A percentile compares a stretch with the other conserved stretches of the same genome.
These are phyloP conservation scores for Patiria miniata DNA, from an alignment of 35 echinoderm and acorn worm species.

Conservation along the genomic window DNA sequence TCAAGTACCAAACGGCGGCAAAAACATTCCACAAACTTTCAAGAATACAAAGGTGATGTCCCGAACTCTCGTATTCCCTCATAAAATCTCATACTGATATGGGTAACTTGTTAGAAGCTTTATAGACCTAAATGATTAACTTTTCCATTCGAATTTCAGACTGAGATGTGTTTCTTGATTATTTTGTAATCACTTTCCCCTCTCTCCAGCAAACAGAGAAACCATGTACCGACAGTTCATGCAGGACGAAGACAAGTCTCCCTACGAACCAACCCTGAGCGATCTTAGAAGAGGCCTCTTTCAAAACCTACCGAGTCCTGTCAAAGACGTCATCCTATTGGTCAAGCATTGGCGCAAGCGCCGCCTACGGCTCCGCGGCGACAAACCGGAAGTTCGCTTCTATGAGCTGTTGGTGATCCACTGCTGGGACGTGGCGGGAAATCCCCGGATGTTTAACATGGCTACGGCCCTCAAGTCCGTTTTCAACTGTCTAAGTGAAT, in stretches of 20 bases:
- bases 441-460: neutral
- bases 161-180: too few relatives aligned
- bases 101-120: too few relatives aligned
- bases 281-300: neutral
- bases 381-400: neutral
- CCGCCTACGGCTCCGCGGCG: neutral
- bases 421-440: neutral
- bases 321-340: neutral
- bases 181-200: too few relatives aligned
- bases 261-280: neutral
- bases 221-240: conserved; percentile 14
- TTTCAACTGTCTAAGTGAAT: neutral
- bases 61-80: too few relatives aligned
- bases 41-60: too few relatives aligned
- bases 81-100: too few relatives aligned
- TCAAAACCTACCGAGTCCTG: neutral
- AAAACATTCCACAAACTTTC: too few relatives aligned
- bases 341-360: neutral
- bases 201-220: neutral
- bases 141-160: too few relatives aligned
- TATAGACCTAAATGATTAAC: too few relatives aligned
- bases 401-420: neutral
- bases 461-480: neutral
- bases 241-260: neutral
- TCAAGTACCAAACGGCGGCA: too few relatives aligned